A percentile compares a stretch with the other conserved stretches of the same genome.
Evolutionary conservation across 2,797 vertebrate species (phyloP).

Genomic region (Onychomys torridus): DNA sequence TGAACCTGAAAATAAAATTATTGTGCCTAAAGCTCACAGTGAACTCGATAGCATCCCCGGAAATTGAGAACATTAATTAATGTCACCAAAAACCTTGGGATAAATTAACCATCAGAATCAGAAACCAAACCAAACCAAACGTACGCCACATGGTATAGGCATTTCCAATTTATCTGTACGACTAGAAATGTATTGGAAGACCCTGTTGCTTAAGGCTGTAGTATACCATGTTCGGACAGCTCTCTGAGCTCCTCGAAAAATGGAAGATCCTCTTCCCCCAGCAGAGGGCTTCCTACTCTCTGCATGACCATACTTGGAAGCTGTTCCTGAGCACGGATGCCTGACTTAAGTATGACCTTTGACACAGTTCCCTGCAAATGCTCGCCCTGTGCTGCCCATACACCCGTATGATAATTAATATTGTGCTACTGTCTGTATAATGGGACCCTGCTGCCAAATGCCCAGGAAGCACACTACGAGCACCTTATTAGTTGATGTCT

Average conservation of each 20-base stretch:
- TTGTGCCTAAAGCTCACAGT: conserved; percentile 17
- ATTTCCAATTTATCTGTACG: not conserved
- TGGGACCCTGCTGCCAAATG: not conserved
- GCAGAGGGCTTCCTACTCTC: not conserved
- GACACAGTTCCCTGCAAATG: not conserved
- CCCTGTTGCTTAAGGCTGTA: not conserved
- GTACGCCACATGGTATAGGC: fast-evolving
- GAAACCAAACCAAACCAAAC: not conserved
- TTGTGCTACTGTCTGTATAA: not conserved
- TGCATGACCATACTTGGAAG: not conserved
- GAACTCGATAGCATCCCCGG: not conserved
- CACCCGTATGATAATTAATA: not conserved
- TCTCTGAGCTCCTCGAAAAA: not conserved
- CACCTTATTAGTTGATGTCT: not conserved
- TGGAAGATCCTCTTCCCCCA: not conserved
- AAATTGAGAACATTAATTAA: not conserved
- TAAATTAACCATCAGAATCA: not conserved
- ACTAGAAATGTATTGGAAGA: not conserved
- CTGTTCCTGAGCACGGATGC: not conserved
- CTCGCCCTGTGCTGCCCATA: not conserved
- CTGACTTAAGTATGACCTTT: not conserved
- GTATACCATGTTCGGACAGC: not conserved
- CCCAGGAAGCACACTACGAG: not conserved
- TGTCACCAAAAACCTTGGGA: not conserved
- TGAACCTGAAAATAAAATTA: conserved; percentile 66